Evolutionary conservation across 2,888 invertebrate genomes (phyloP), one percentile per base, ranked within the genome.

Genomic region (Digitonthophagus gazella): DNA sequence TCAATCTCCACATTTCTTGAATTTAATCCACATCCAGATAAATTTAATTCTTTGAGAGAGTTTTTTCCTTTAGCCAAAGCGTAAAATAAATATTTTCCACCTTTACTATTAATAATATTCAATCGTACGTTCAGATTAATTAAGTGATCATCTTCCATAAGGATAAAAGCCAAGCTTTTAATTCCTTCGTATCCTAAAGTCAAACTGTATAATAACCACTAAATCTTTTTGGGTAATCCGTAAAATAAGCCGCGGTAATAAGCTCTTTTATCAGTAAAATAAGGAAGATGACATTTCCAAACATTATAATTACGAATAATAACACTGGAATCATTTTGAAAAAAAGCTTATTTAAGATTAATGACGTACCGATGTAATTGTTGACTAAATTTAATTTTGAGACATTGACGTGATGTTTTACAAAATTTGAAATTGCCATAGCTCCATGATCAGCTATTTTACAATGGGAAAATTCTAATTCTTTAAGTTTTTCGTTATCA

Each of bases 391-490:
- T 74, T 19, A 81, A 66, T 65, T 75, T 72, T 66, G 75, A 71
- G 11, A 81, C 70, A 14, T 75, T 71, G 16, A 72, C 71, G 69
- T 74, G 72, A 58, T 78, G 73, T 18, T 74, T 57, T 4, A 76
- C 66, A 70, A 80, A 77, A 73, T 78, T 79, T 44, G 77, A 75
- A 6, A 82, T 67, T 19, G 78, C 79, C 16, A 76, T 70, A 3
- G 76, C 75, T 11, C 81, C 82, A 14, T 74, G 69, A 69, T 82
- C 77, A 0, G 74, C 73, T 64, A 82, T 77, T 71, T 77, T 76
- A 69, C 82, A 82, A 73, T 81, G 80, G 1, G 81, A 81, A 71
- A 82, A 78, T 70, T 82, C 81, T 18, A 82, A 66, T 16, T 73
- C 73, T 66, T 70, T 71, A 15, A 82, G 71, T 56, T 66, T 70